Conservation (phyloP, 2,888 invertebrate genomes). For the Pandemis corylana region DNA sequence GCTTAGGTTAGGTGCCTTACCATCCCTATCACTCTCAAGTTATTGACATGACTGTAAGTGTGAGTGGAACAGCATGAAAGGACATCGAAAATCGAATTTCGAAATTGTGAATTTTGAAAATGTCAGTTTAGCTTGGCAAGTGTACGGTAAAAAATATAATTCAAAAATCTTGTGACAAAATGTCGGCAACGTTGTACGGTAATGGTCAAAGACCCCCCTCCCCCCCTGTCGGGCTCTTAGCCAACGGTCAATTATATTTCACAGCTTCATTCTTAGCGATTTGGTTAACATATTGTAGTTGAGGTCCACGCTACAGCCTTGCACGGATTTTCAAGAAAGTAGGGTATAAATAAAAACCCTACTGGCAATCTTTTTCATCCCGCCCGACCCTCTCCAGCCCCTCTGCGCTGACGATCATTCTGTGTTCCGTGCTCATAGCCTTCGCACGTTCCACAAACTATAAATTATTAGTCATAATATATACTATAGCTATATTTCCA, state of each 20-base stretch:
- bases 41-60: too few species aligned
- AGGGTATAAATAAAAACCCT: background rate
- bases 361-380: constrained; percentile 1
- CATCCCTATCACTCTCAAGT: too few species aligned
- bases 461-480: background rate
- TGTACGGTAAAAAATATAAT: too few species aligned
- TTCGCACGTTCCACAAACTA: background rate
- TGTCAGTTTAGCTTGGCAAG: too few species aligned
- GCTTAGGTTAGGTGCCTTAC: too few species aligned
- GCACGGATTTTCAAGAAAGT: background rate
- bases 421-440: constrained; percentile 4
- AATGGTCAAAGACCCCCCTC: too few species aligned
- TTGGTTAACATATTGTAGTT: constrained; percentile 92
- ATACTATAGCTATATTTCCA: background rate
- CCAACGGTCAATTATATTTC: background rate
- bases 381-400: background rate
- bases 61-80: too few species aligned
- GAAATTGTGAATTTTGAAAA: too few species aligned
- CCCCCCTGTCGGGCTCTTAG: too few species aligned
- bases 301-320: background rate
- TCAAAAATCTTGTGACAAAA: too few species aligned
- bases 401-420: background rate
- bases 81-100: too few species aligned
- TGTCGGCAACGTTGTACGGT: too few species aligned
- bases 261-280: constrained; percentile 85